Evolutionary conservation across 2,797 vertebrate genomes (phyloP), one percentile per base, ranked within the genome.

Genomic region (Xenentodon cancila): DNA sequence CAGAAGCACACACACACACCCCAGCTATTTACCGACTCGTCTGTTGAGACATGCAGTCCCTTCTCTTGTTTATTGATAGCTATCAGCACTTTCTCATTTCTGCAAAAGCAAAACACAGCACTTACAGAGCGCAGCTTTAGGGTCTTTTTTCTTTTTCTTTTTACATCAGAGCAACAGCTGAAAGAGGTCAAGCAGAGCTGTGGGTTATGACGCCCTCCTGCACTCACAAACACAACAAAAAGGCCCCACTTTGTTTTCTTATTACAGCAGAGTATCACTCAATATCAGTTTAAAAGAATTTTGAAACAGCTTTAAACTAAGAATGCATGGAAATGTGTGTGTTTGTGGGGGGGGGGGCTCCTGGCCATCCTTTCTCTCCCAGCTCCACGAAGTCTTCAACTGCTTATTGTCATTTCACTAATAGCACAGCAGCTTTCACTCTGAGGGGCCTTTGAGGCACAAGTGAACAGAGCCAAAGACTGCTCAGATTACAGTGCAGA

Each of bases 41-140:
- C 70, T 88, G 89, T 83, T 50, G 66, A 70, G 80, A 73, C 87
- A 82, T 18, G 59, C 43, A 58, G 32, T 57, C 56, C 22, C 32
- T 56, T 75, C 83, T 70, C 43, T 27, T 84, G 81, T 90, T 91
- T 90, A 91, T 73, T 76, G 82, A 90, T 80, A 55, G 72, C 80
- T 68, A 89, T 92, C 90, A 86, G 71, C 85, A 84, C 90, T 82
- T 92, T 92, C 69, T 86, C 80, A 81, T 89, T 90, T 86, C 59
- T 55, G 69, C 61, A 58, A 34, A 88, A 47, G 85, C 75, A 79
- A 67, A 84, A 76, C 69, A 81, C 68, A 69, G 57, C 73, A 54
- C 59, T 79, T 56, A 2, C 51, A 71, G 56, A 59, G 62, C 72
- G 63, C 67, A 20, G 54, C 64, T 78, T 47, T 47, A 9, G 18